Conservation (phyloP, 2,113 vertebrate genomes). For the Pseudopipra pipra region DNA sequence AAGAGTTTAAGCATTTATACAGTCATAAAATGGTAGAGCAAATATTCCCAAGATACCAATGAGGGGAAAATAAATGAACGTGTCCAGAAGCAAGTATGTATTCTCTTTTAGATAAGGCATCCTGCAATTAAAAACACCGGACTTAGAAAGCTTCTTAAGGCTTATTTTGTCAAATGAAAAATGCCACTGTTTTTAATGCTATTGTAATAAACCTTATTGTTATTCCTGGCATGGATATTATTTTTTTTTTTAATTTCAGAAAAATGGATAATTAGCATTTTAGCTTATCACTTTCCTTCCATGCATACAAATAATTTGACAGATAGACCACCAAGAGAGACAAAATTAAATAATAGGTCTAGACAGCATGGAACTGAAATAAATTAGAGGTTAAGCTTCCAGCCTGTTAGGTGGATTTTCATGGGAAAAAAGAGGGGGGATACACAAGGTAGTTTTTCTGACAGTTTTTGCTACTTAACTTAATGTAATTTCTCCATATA, state of each 20-base stretch:
- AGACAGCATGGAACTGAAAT: slow-evolving; percentile 56
- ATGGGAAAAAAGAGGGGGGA: not conserved
- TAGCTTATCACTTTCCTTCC: slow-evolving; percentile 73
- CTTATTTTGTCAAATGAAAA: slow-evolving; percentile 64
- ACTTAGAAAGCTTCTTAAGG: slow-evolving; percentile 56
- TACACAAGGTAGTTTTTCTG: not conserved
- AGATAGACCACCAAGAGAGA: slow-evolving; percentile 69
- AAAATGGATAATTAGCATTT: slow-evolving; percentile 78
- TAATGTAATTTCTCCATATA: not conserved
- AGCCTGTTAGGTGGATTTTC: not conserved
- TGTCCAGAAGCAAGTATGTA: not conserved
- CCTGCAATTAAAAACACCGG: slow-evolving; percentile 53
- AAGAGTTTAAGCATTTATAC: not conserved
- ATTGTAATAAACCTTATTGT: slow-evolving; percentile 69
- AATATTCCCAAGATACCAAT: not conserved
- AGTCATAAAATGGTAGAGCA: not conserved
- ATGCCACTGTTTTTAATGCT: slow-evolving; percentile 27
- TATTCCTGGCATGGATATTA: slow-evolving; percentile 70
- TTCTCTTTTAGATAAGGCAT: slow-evolving; percentile 45
- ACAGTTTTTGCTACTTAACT: slow-evolving; percentile 11
- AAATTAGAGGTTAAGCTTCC: slow-evolving; percentile 64
- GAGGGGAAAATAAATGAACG: not conserved
- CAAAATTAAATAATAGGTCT: slow-evolving; percentile 74
- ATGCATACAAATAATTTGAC: slow-evolving; percentile 75
- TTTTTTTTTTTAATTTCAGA: slow-evolving; percentile 60